Evolutionary conservation across 1,140 invertebrate genomes (phyloP).

Genomic region (Calosoma granatense): DNA sequence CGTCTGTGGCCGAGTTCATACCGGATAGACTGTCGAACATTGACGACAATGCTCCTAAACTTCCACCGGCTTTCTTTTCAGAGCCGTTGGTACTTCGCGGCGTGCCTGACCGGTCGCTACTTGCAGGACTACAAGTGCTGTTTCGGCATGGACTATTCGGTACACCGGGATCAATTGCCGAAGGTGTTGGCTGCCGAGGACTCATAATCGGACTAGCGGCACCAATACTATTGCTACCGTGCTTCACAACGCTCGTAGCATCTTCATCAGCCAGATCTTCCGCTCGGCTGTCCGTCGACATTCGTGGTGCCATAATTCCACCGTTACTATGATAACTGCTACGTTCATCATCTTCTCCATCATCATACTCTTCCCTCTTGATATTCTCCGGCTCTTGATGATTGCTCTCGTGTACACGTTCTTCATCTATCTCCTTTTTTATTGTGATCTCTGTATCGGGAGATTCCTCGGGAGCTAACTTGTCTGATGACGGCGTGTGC

Average conservation of each 20-base stretch:
- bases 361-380: conserved; percentile 45
- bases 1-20: conserved; percentile 38
- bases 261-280: conserved; percentile 24
- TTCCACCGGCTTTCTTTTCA: conserved; percentile 40
- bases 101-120: conserved; percentile 62
- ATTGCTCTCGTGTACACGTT: conserved; percentile 16
- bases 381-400: conserved; percentile 33
- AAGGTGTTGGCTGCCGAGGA: conserved; percentile 38
- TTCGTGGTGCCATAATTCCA: conserved; percentile 27
- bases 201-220: conserved; percentile 43
- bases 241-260: conserved; percentile 12
- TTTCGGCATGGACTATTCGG: conserved; percentile 47
- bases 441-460: conserved; percentile 33
- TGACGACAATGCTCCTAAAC: conserved; percentile 74
- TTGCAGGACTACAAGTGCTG: conserved; percentile 54
- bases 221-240: conserved; percentile 24
- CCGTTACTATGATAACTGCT: conserved; percentile 40
- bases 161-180: conserved; percentile 29
- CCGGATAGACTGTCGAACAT: conserved; percentile 79
- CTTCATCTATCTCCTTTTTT: conserved; percentile 29
- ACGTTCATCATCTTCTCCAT: conserved; percentile 43
- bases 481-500: conserved; percentile 37
- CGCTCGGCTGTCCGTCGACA: conserved; percentile 22
- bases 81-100: conserved; percentile 54
- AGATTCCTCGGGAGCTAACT: conserved; percentile 32